These are phyloP conservation scores for Syndactyla subalaris DNA, from an alignment of 2,797 vertebrate species.

Conservation along the genomic window DNA sequence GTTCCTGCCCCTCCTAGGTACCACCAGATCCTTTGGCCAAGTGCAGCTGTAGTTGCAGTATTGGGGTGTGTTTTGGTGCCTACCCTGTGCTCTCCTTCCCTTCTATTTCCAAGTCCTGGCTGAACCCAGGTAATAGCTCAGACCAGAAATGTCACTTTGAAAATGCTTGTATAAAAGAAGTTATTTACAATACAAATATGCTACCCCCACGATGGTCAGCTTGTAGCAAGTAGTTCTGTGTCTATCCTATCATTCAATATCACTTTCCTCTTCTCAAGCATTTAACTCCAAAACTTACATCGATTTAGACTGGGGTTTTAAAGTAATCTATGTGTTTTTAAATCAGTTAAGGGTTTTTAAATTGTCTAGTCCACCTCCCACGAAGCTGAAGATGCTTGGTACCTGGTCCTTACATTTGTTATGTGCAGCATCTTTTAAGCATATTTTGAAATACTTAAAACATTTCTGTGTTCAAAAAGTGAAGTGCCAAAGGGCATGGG, in stretches of 20 bases:
- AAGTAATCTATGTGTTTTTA: not conserved
- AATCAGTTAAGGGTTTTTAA: not conserved
- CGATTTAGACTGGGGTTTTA: not conserved
- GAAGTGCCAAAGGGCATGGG: not conserved
- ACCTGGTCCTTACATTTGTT: not conserved
- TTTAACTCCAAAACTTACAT: not conserved
- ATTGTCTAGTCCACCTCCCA: not conserved
- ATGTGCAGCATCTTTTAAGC: not conserved
- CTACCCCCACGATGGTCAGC: not conserved
- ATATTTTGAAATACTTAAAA: not conserved
- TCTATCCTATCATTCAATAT: not conserved
- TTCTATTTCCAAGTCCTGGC: not conserved
- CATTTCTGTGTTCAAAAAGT: not conserved
- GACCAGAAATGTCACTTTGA: not conserved
- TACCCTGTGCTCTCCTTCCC: not conserved
- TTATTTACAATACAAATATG: not conserved
- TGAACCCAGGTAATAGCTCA: not conserved
- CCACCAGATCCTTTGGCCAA: not conserved
- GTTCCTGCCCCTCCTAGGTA: not conserved
- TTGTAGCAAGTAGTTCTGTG: not conserved
- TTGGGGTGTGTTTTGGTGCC: not conserved
- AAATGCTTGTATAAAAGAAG: not conserved
- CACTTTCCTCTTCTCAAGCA: not conserved
- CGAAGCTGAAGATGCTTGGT: not conserved
- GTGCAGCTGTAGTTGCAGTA: fast-evolving